phyloP scores from a whole-genome alignment of 2,888 invertebrate genomes.

The Exocentrus adspersus region DNA sequence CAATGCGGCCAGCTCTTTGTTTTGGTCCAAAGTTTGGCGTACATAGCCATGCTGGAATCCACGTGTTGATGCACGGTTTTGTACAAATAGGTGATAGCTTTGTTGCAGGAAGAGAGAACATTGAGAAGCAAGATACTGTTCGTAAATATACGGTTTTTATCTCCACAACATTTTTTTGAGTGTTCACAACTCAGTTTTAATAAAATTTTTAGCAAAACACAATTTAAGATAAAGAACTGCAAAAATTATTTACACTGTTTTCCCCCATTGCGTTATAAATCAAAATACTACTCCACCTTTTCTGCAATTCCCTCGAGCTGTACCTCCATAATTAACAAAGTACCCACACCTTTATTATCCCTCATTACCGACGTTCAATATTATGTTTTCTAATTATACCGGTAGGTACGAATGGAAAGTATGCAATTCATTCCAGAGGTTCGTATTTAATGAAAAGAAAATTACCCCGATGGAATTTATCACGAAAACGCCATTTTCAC shows the following conservation, averaged over 20 bases:
- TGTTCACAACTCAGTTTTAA: no score
- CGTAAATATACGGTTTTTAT: no score
- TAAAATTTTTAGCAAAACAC: no score
- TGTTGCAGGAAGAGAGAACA: no score
- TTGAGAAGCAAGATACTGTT: no score
- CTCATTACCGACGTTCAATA: conserved; percentile 6
- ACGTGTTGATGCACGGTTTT: not conserved
- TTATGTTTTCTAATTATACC: not conserved
- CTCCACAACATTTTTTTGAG: no score
- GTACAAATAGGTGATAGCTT: no score
- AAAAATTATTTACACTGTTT: no score
- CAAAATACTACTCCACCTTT: no score
- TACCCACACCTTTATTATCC: not conserved
- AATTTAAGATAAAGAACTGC: no score
- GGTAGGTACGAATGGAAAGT: not conserved
- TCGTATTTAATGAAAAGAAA: conserved; percentile 18
- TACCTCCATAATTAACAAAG: not conserved
- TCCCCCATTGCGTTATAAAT: no score
- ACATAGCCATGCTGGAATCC: not conserved
- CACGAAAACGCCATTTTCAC: conserved; percentile 15
- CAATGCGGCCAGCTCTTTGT: not conserved
- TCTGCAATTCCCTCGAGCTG: no score
- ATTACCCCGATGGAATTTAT: conserved; percentile 10
- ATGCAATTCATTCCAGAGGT: not conserved
- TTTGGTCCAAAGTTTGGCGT: conserved; percentile 1